Conservation (phyloP, 2,113 vertebrate species). For the Thymallus thymallus region DNA sequence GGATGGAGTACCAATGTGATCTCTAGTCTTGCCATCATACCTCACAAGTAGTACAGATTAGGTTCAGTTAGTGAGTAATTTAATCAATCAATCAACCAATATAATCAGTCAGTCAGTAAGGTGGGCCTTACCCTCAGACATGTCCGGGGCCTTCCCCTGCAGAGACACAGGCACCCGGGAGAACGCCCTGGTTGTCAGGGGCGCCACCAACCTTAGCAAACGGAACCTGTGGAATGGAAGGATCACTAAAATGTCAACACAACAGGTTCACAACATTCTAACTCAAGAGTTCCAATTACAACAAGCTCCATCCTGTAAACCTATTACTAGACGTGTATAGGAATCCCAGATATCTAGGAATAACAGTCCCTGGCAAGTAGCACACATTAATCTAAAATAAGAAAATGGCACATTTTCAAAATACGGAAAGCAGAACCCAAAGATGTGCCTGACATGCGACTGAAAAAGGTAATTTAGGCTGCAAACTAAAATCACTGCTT, state of each 20-base stretch:
- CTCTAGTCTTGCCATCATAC: too few relatives aligned
- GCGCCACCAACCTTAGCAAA: slow-evolving; percentile 49
- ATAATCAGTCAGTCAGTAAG: too few relatives aligned
- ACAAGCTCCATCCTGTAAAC: neutral
- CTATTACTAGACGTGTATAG: neutral
- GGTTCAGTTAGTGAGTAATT: neutral
- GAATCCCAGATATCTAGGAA: too few relatives aligned
- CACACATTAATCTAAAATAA: slow-evolving; percentile 71
- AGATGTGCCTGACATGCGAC: slow-evolving; percentile 82
- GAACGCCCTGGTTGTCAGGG: slow-evolving; percentile 48
- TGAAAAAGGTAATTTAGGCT: too few relatives aligned
- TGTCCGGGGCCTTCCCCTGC: slow-evolving; percentile 65
- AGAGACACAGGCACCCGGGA: slow-evolving; percentile 17
- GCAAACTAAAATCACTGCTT: neutral
- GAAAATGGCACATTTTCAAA: slow-evolving; percentile 91
- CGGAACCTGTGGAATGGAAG: slow-evolving; percentile 50
- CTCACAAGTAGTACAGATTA: too few relatives aligned
- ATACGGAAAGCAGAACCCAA: slow-evolving; percentile 84
- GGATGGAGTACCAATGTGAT: too few relatives aligned
- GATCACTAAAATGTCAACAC: neutral
- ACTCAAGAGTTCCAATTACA: neutral
- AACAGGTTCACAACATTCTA: neutral
- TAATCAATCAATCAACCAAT: neutral
- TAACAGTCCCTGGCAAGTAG: neutral
- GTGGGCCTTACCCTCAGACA: slow-evolving; percentile 60